Evolutionary conservation across 1,140 invertebrate species (phyloP).

Genomic region (Grapholita molesta): DNA sequence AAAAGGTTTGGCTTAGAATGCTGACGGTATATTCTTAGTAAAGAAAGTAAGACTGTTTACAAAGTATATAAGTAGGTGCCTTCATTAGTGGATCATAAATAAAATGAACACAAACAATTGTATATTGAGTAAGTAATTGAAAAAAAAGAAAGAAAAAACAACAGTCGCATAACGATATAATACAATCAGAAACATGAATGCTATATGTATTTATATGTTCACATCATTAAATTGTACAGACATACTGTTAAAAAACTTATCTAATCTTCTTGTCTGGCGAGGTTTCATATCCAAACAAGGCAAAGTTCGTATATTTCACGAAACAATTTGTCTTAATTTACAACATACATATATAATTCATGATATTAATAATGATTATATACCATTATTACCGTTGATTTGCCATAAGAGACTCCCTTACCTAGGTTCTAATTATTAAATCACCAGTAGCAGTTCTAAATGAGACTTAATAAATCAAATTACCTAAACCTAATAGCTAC

Average conservation of each 20-base stretch:
- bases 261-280: background rate
- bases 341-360: background rate
- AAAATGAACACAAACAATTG: background rate
- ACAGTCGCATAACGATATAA: too few relatives aligned
- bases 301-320: background rate
- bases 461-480: background rate
- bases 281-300: background rate
- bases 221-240: background rate
- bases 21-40: background rate
- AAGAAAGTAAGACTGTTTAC: background rate
- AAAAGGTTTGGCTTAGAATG: background rate
- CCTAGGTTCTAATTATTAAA: background rate
- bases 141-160: too few relatives aligned
- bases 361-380: background rate
- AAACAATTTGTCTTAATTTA: background rate
- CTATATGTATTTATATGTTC: background rate
- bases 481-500: background rate
- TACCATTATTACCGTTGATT: background rate
- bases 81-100: background rate
- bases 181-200: too few relatives aligned
- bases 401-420: background rate
- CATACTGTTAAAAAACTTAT: background rate
- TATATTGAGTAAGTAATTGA: background rate
- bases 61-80: background rate
- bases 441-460: background rate